Conservation (phyloP, 1,140 invertebrate genomes). For the Lepidotrigona ventralis region DNA sequence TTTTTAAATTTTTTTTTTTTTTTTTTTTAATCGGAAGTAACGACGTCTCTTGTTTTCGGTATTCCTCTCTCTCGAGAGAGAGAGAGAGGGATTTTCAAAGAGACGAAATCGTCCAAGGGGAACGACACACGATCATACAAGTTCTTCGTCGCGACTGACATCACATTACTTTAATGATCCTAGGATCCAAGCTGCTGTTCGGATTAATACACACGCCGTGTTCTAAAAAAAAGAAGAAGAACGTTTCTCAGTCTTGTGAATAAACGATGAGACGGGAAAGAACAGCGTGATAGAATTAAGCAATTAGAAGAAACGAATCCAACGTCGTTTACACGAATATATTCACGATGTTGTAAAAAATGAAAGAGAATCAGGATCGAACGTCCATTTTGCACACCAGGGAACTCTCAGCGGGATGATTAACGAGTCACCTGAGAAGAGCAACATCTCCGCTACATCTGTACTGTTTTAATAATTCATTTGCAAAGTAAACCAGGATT, state of each 20-base stretch:
- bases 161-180: background rate
- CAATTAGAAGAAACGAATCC: background rate
- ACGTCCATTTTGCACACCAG: fast-evolving
- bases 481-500: too few relatives aligned
- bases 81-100: background rate
- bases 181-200: background rate
- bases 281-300: background rate
- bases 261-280: background rate
- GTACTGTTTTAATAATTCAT: too few relatives aligned
- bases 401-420: background rate
- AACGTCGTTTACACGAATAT: background rate
- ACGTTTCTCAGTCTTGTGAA: background rate
- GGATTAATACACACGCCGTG: background rate
- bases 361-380: background rate
- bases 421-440: background rate
- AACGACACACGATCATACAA: background rate
- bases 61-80: background rate
- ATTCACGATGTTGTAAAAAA: background rate
- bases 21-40: too few relatives aligned
- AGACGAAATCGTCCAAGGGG: background rate
- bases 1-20: background rate
- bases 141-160: background rate
- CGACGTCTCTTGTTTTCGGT: background rate
- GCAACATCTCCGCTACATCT: too few relatives aligned
- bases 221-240: background rate